Base-by-base conservation (phyloP, 2,888 invertebrate species). In the Nomada flava region DNA sequence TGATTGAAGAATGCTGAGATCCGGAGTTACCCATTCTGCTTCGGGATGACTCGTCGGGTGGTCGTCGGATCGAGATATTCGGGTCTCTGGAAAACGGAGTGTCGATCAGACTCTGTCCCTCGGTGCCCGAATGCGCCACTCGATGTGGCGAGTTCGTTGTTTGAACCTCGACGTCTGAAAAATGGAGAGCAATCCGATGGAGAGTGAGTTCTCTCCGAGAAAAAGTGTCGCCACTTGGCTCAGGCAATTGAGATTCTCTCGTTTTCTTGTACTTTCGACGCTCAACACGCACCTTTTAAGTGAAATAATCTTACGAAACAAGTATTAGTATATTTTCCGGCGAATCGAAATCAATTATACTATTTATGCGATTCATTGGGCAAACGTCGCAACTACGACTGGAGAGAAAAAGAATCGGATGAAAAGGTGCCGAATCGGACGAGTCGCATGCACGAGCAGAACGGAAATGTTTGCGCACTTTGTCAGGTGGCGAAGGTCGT, bases 1-100 rank as follows among this genome's bases (percentile, higher is more conserved):
- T 88, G 88, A 86, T 90, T 80, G 84, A 68, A 73, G 81, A 74
- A 63, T 86, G 85, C 76, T 88, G 91, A 86, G 83, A 78, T 44
- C 74, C 89, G 71, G 89, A 29, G 71, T 87, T 84, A 82, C 71
- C 77, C 67, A 42, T 77, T 81, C 87, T 88, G 81, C 81, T 84
- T 76, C 82, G 90, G 86, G 85, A 75, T 20, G 70, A 50, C 44
- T 91, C 90, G 82, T 90, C 91, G 73, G 91, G 91, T 42, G 92
- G 92, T 79, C 92, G 92, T 83, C 90, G 91, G 79, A 93, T 90
- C 77, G 93, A 91, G 87, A 92, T 89, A 88, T 91, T 93, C 63
- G 93, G 93, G 85, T 93, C 93, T 85, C 94, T 93, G 90, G 92
- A 92, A 91, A 93, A 93, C 89, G 93, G 93, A 90, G 91, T 93